These are phyloP conservation scores for Nyctalus aviator DNA, from an alignment of 2,797 vertebrate species.

Conservation along the genomic window DNA sequence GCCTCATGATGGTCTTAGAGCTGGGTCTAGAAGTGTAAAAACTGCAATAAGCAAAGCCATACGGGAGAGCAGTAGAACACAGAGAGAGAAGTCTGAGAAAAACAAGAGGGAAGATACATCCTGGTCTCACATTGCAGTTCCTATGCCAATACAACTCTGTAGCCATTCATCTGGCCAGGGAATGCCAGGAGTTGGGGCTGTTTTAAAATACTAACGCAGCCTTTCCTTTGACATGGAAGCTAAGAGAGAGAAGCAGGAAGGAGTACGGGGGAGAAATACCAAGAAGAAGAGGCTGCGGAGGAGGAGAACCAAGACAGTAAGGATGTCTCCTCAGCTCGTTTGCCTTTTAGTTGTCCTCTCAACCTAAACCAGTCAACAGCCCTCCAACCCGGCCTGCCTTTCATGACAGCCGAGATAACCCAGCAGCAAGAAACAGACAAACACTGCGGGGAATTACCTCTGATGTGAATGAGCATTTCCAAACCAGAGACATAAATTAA, in stretches of 20 bases:
- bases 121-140: neutral
- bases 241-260: neutral
- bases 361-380: neutral
- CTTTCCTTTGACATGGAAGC: neutral
- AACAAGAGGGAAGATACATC: neutral
- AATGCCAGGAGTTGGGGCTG: neutral
- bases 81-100: neutral
- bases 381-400: neutral
- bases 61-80: neutral
- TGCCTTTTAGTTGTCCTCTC: neutral
- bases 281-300: neutral
- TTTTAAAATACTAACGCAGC: neutral
- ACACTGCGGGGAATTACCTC: neutral
- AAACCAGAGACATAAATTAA: slow-evolving; percentile 15
- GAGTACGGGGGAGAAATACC: neutral
- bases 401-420: neutral
- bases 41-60: slow-evolving; percentile 10
- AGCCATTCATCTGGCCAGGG: neutral
- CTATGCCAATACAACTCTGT: neutral
- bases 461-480: neutral
- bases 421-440: slow-evolving; percentile 6
- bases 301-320: neutral
- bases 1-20: neutral
- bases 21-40: neutral
- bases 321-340: neutral